These are phyloP conservation scores for Lobophora halterata DNA, from an alignment of 2,888 invertebrate species.

Conservation along the genomic window DNA sequence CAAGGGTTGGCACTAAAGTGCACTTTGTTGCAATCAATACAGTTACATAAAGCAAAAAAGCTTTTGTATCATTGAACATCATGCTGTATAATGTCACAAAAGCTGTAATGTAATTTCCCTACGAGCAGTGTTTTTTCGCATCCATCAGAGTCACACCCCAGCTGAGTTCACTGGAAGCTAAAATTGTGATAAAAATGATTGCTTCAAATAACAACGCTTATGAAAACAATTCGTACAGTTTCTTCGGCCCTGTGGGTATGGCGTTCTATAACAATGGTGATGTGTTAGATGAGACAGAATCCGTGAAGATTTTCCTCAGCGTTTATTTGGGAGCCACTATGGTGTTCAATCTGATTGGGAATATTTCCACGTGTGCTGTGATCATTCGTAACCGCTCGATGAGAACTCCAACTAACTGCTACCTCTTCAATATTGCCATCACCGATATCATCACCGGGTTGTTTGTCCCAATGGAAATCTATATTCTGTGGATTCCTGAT, in stretches of 20 bases:
- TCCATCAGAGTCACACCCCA: conserved; percentile 35
- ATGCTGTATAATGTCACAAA: conserved; percentile 34
- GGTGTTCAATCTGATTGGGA: conserved; percentile 86
- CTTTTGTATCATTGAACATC: too few relatives aligned
- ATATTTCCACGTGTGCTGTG: conserved; percentile 88
- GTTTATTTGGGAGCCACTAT: conserved; percentile 83
- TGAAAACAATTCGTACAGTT: conserved; percentile 54
- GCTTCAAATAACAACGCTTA: conserved; percentile 38
- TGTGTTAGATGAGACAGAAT: conserved; percentile 74
- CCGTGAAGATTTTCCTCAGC: conserved; percentile 75
- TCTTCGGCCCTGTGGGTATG: conserved; percentile 60
- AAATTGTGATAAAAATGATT: conserved; percentile 18
- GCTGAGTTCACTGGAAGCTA: neutral
- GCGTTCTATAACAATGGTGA: conserved; percentile 52
- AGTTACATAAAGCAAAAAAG: too few relatives aligned
- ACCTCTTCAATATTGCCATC: conserved; percentile 88
- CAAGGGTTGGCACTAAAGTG: too few relatives aligned
- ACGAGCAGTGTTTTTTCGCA: conserved; percentile 43
- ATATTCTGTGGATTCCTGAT: conserved; percentile 87
- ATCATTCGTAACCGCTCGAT: conserved; percentile 86
- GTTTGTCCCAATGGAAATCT: conserved; percentile 89
- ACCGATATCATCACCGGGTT: conserved; percentile 87
- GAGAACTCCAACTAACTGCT: conserved; percentile 92
- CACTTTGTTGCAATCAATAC: too few relatives aligned
- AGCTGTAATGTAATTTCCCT: conserved; percentile 22